Evolutionary conservation across 2,797 vertebrate genomes (phyloP).

Genomic region (Capromys pilorides): DNA sequence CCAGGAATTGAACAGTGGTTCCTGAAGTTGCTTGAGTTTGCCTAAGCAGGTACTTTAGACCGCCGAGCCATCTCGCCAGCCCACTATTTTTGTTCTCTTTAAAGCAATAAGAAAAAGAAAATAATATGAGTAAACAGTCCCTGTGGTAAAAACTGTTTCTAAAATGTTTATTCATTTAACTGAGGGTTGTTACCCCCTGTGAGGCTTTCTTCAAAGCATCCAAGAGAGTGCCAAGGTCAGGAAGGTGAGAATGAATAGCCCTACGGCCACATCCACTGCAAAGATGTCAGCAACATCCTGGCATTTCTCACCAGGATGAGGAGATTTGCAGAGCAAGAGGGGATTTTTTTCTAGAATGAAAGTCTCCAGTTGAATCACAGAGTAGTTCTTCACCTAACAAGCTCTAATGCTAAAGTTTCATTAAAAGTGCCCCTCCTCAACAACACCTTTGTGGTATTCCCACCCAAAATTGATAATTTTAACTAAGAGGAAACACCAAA

Average conservation of each 20-base stretch:
- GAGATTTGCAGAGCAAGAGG: background rate
- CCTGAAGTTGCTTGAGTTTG: too few species aligned
- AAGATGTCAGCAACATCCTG: conserved; percentile 20
- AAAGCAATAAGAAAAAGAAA: too few species aligned
- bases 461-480: background rate
- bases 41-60: too few species aligned
- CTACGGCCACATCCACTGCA: background rate
- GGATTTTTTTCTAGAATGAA: background rate
- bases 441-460: background rate
- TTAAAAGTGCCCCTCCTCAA: background rate
- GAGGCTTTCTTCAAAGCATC: conserved; percentile 34
- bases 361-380: background rate
- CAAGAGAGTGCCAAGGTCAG: background rate
- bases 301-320: background rate
- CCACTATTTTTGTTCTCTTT: too few species aligned
- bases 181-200: background rate
- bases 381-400: background rate
- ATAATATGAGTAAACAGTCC: background rate
- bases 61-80: too few species aligned
- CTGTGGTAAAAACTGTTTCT: conserved; percentile 66
- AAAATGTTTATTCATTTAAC: conserved; percentile 67
- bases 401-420: background rate
- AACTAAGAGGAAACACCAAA: background rate
- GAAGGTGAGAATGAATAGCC: conserved; percentile 3
- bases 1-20: too few species aligned